These are phyloP conservation scores for Odontomyia ornata DNA, from an alignment of 2,888 invertebrate species.

Conservation along the genomic window DNA sequence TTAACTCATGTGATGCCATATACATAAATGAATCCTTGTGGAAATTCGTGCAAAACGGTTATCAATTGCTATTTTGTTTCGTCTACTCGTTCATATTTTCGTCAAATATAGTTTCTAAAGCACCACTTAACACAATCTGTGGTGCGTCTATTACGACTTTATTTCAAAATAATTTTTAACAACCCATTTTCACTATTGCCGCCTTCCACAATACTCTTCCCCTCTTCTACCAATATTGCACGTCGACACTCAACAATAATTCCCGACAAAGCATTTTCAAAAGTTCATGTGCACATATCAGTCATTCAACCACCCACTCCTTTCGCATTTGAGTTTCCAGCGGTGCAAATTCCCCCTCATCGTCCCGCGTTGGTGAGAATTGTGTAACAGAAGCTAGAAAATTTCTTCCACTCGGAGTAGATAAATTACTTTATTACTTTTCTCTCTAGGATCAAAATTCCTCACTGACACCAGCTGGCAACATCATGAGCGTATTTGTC, in stretches of 20 bases:
- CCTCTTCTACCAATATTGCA: not conserved
- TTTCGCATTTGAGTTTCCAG: slow-evolving; percentile 8
- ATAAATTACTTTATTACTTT: slow-evolving; percentile 50
- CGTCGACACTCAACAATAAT: not conserved
- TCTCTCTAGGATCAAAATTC: slow-evolving; percentile 40
- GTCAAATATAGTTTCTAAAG: not conserved
- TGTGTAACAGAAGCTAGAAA: slow-evolving; percentile 25
- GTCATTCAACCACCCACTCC: slow-evolving; percentile 45
- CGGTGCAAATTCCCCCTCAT: not conserved
- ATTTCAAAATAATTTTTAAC: slow-evolving; percentile 37
- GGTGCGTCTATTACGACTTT: slow-evolving; percentile 44
- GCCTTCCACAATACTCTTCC: not conserved
- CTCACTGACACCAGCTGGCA: slow-evolving; percentile 45
- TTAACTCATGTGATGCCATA: too few relatives aligned
- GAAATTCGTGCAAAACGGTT: too few relatives aligned
- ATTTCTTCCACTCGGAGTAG: slow-evolving; percentile 35
- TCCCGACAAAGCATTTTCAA: not conserved
- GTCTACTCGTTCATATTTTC: too few relatives aligned
- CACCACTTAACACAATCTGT: slow-evolving; percentile 46
- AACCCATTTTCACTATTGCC: slow-evolving; percentile 22
- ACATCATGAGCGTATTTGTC: slow-evolving; percentile 37
- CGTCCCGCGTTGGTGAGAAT: not conserved
- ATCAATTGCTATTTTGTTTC: too few relatives aligned
- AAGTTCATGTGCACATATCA: slow-evolving; percentile 36
- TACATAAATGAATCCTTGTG: too few relatives aligned